Conservation (phyloP, 92 coral and sea anemone species). For the Parazoanthus darwini region DNA sequence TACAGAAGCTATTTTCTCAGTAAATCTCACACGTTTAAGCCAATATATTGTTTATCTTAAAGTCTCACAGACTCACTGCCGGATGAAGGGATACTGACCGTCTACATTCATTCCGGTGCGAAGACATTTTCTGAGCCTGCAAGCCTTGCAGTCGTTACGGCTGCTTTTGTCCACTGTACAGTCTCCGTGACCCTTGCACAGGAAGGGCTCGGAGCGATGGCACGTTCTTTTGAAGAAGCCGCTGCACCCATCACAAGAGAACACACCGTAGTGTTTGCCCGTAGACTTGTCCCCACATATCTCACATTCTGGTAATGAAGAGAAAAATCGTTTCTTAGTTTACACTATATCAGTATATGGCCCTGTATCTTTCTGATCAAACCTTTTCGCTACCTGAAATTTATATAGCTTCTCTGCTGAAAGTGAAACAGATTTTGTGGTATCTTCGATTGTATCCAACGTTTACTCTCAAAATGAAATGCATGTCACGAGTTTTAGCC, state of each 20-base stretch:
- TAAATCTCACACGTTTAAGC: not conserved
- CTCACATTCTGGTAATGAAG: conserved; percentile 66
- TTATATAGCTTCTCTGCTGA: too few species aligned
- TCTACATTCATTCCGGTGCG: conserved; percentile 91
- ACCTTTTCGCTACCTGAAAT: too few species aligned
- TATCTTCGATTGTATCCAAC: too few species aligned
- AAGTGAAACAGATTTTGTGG: too few species aligned
- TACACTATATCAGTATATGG: not conserved
- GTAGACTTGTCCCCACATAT: conserved; percentile 95
- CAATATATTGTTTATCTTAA: not conserved
- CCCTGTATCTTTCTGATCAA: not conserved
- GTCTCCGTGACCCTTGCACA: conserved; percentile 76
- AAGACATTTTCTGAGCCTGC: conserved; percentile 87
- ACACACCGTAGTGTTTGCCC: conserved; percentile 96
- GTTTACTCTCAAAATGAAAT: too few species aligned
- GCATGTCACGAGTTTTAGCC: too few species aligned
- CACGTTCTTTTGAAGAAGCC: conserved; percentile 96
- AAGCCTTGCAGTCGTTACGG: conserved; percentile 92
- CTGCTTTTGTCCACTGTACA: conserved; percentile 92
- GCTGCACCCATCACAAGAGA: conserved; percentile 96
- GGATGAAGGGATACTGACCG: conserved; percentile 53
- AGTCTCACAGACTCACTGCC: not conserved
- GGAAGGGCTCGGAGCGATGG: conserved; percentile 91
- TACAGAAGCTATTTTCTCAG: too few species aligned
- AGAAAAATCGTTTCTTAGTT: not conserved